These are phyloP conservation scores for Lasioglossum lativentre DNA, from an alignment of 2,888 invertebrate genomes.

Conservation along the genomic window DNA sequence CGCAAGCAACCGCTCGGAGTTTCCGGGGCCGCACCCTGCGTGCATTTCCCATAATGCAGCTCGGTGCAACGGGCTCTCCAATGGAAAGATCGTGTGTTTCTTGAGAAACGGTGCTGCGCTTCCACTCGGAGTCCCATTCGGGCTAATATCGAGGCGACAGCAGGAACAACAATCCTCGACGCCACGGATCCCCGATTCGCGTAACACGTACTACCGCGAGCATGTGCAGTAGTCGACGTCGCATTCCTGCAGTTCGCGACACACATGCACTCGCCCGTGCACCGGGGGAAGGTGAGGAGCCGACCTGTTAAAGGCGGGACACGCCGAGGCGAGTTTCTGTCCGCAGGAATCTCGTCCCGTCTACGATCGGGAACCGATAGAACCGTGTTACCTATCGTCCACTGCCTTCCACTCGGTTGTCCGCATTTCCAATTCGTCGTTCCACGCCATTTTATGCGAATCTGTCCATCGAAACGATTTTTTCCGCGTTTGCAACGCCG, in stretches of 20 bases:
- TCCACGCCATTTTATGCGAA: background rate
- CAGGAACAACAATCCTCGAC: background rate
- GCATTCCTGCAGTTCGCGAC: background rate
- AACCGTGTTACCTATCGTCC: constrained; percentile 40
- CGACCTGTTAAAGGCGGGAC: constrained; percentile 38
- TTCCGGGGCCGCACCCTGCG: background rate
- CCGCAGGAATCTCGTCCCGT: constrained; percentile 58
- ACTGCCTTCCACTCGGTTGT: background rate
- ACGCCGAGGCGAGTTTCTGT: constrained; percentile 14
- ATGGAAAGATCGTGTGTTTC: background rate
- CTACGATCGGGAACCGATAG: constrained; percentile 53
- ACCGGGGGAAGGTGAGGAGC: background rate
- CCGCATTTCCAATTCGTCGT: background rate
- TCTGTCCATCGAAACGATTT: background rate
- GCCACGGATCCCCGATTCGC: constrained; percentile 6
- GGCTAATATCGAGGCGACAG: background rate
- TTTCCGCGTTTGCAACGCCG: background rate
- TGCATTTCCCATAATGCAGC: background rate
- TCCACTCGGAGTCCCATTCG: background rate
- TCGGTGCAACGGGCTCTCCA: background rate
- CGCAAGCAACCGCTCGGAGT: background rate
- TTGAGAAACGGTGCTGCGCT: background rate
- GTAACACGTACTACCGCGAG: background rate
- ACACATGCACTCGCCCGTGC: constrained; percentile 6
- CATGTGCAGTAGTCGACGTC: background rate